phyloP scores from a whole-genome alignment of 2,797 vertebrate genomes.

The Rhadinocentrus ornatus region DNA sequence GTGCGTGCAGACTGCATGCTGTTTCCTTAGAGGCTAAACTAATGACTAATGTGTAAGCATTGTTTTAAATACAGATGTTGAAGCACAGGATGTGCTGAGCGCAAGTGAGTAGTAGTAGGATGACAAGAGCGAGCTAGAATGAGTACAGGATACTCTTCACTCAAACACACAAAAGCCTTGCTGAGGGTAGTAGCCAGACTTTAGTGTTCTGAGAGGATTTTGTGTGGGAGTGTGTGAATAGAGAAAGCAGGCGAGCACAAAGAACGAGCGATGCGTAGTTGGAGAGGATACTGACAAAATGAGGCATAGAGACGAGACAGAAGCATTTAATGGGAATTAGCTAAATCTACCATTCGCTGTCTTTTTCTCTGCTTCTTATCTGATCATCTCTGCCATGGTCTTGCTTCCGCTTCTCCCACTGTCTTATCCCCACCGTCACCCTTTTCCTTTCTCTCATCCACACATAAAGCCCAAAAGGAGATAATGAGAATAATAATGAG shows the following conservation, averaged over 20 bases:
- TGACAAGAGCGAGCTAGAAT: constrained; percentile 31
- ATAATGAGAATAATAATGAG: neutral
- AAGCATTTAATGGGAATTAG: constrained; percentile 32
- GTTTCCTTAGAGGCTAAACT: constrained; percentile 15
- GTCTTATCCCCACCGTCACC: constrained; percentile 27
- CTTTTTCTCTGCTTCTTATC: constrained; percentile 22
- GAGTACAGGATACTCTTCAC: constrained; percentile 48
- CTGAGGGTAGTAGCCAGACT: constrained; percentile 67
- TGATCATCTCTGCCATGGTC: constrained; percentile 13
- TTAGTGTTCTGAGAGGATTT: constrained; percentile 68
- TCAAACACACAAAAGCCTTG: constrained; percentile 59
- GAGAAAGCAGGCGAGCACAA: constrained; percentile 64
- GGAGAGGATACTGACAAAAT: constrained; percentile 47
- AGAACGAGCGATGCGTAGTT: constrained; percentile 39
- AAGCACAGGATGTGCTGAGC: constrained; percentile 1
- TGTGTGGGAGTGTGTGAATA: constrained; percentile 77
- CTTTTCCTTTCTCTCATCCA: constrained; percentile 51
- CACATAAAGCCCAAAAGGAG: constrained; percentile 42
- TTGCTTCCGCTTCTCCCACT: constrained; percentile 30
- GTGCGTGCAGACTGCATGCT: constrained; percentile 67
- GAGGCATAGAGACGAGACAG: constrained; percentile 44
- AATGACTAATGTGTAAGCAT: constrained; percentile 24
- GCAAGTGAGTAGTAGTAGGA: constrained; percentile 25
- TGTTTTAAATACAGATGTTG: constrained; percentile 39
- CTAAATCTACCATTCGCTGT: constrained; percentile 34